phyloP scores from a whole-genome alignment of 1,140 invertebrate species.

The Nylanderia fulva region DNA sequence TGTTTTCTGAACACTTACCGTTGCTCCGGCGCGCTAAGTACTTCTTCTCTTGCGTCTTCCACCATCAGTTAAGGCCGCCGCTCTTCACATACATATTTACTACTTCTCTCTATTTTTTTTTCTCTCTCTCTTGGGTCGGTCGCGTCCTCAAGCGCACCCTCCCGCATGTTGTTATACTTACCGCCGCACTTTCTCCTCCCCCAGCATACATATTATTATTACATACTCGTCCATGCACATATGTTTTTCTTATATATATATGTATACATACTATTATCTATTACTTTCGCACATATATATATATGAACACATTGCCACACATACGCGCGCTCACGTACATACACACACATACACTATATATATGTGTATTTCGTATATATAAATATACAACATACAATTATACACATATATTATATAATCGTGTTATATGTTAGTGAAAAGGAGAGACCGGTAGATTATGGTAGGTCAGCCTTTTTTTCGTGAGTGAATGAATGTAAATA shows the following conservation, averaged over 20 bases:
- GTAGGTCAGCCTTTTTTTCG: conserved; percentile 84
- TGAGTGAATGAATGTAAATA: conserved; percentile 86
- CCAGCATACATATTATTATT: conserved; percentile 85
- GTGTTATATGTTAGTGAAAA: conserved; percentile 84
- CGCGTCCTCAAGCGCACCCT: conserved; percentile 62
- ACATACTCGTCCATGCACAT: conserved; percentile 84
- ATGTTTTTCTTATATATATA: conserved; percentile 82
- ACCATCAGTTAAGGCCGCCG: conserved; percentile 80
- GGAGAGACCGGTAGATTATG: conserved; percentile 85
- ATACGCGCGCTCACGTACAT: conserved; percentile 72
- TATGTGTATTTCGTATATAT: conserved; percentile 79
- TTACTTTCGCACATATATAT: conserved; percentile 77
- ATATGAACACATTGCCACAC: conserved; percentile 75
- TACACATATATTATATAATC: conserved; percentile 80
- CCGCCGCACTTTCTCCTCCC: conserved; percentile 80
- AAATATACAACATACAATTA: conserved; percentile 74
- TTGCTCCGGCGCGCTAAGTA: conserved; percentile 66
- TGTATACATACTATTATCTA: conserved; percentile 79
- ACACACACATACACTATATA: conserved; percentile 65
- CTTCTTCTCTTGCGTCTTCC: conserved; percentile 70
- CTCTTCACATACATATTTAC: conserved; percentile 81
- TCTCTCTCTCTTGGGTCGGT: conserved; percentile 68
- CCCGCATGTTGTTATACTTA: conserved; percentile 85
- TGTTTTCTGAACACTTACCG: conserved; percentile 82
- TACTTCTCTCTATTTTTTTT: conserved; percentile 61